Conservation (phyloP, 2,888 invertebrate species). For the Pseudococcus viburni region DNA sequence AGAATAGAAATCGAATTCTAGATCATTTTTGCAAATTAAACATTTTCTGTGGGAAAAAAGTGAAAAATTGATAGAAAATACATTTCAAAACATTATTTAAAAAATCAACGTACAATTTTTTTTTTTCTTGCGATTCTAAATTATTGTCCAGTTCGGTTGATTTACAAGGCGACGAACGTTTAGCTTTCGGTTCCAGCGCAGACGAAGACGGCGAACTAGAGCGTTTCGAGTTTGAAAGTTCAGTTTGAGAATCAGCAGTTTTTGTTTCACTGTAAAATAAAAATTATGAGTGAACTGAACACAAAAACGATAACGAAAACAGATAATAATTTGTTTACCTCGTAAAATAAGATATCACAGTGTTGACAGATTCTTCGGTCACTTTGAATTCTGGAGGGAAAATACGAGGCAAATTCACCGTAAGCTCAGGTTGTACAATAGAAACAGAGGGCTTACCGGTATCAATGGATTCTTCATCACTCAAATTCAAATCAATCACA, state of each 20-base stretch:
- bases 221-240: neutral
- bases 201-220: neutral
- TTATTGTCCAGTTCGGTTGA: neutral
- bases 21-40: neutral
- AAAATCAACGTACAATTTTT: neutral
- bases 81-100: neutral
- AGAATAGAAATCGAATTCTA: neutral
- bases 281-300: neutral
- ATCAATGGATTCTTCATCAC: neutral
- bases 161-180: neutral
- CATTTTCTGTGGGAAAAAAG: neutral
- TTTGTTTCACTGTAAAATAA: neutral
- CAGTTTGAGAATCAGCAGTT: neutral
- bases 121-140: neutral
- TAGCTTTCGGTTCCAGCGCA: neutral
- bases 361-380: neutral
- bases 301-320: neutral
- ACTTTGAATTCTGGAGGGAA: neutral
- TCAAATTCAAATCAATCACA: neutral
- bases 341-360: neutral
- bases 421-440: neutral
- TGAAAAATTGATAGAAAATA: neutral
- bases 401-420: neutral
- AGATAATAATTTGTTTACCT: neutral
- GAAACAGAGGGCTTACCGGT: neutral